Conservation (phyloP, 2,113 vertebrate genomes). For the Oceanites oceanicus region DNA sequence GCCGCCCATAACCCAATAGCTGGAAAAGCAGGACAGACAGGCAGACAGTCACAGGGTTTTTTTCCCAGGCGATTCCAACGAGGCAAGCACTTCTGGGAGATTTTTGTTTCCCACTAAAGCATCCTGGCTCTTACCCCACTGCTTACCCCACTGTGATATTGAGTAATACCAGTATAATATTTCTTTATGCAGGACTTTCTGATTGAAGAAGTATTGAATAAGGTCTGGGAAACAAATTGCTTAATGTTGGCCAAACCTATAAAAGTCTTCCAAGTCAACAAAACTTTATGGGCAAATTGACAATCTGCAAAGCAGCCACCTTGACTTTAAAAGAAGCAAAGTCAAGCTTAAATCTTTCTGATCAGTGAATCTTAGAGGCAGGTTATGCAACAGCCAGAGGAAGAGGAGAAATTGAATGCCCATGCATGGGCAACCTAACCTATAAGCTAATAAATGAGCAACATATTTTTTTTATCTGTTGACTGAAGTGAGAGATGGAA, state of each 20-base stretch:
- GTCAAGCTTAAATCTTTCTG: neutral
- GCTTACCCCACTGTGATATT: neutral
- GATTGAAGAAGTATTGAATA: neutral
- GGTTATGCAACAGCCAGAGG: neutral
- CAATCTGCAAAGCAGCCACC: neutral
- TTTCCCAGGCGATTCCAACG: neutral
- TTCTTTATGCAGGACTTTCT: neutral
- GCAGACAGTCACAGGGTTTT: rapidly evolving
- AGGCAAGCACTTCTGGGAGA: neutral
- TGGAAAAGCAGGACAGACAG: neutral
- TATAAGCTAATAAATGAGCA: slow-evolving; percentile 6
- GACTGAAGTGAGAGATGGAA: slow-evolving; percentile 24
- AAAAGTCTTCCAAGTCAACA: neutral
- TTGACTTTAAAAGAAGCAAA: neutral
- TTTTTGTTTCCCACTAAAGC: neutral
- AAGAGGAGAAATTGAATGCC: neutral
- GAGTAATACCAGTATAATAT: neutral
- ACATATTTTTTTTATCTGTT: neutral
- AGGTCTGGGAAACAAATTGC: neutral
- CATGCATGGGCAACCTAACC: neutral
- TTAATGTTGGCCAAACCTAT: neutral
- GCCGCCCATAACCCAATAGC: neutral
- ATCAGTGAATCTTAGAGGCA: neutral
- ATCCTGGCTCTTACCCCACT: neutral
- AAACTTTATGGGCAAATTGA: neutral